phyloP scores from a whole-genome alignment of 2,888 invertebrate genomes.

The Drosophila bunnanda region DNA sequence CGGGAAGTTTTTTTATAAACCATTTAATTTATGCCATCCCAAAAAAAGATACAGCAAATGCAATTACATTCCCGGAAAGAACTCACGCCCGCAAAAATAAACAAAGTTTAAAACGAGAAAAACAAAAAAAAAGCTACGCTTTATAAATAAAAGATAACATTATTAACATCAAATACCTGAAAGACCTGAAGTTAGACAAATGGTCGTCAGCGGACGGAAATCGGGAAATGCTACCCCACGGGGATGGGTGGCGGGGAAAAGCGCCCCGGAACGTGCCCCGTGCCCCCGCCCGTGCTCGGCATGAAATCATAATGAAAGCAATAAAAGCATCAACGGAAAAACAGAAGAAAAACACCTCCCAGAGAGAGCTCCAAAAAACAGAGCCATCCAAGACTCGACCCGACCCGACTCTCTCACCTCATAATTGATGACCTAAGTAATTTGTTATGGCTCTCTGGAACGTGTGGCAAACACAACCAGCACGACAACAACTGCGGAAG shows the following conservation, averaged over 20 bases:
- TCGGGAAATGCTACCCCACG: conserved; percentile 51
- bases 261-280: conserved; percentile 58
- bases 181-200: conserved; percentile 65
- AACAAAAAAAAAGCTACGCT: conserved; percentile 36
- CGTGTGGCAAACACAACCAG: conserved; percentile 60
- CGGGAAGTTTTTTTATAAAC: background rate
- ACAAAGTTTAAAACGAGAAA: conserved; percentile 58
- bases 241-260: background rate
- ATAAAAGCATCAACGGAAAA: conserved; percentile 65
- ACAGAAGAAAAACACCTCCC: conserved; percentile 10
- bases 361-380: background rate
- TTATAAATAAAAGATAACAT: conserved; percentile 78
- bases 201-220: conserved; percentile 68
- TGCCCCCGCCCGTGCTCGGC: conserved; percentile 47
- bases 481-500: conserved; percentile 36
- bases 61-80: conserved; percentile 60
- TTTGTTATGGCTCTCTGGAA: conserved; percentile 76
- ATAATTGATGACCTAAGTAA: conserved; percentile 80
- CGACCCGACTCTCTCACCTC: conserved; percentile 44
- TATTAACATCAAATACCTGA: conserved; percentile 61
- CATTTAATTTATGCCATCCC: conserved; percentile 22
- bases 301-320: conserved; percentile 79
- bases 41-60: conserved; percentile 46
- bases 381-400: conserved; percentile 12
- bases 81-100: conserved; percentile 7